These are phyloP conservation scores for Sebastes schlegelii DNA, from an alignment of 2,113 vertebrate species.

Conservation along the genomic window DNA sequence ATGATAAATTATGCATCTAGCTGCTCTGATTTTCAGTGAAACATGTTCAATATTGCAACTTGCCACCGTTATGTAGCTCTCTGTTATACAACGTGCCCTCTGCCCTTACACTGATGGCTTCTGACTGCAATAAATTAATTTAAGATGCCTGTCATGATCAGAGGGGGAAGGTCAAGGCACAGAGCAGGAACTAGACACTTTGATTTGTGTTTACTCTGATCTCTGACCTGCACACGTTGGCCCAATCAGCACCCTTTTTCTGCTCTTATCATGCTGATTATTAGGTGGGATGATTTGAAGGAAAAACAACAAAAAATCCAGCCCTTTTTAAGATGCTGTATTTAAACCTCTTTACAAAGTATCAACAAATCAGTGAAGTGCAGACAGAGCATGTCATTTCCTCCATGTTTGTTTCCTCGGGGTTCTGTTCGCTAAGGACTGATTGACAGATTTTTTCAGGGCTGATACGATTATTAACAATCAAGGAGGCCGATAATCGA, in stretches of 20 bases:
- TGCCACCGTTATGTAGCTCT: not conserved
- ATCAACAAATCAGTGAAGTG: not conserved
- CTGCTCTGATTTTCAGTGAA: constrained; percentile 1
- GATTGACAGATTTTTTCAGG: too few relatives aligned
- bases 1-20: not conserved
- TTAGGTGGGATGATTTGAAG: not conserved
- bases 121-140: constrained; percentile 1
- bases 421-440: not conserved
- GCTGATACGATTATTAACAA: too few relatives aligned
- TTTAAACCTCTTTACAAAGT: not conserved
- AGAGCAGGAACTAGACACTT: not conserved
- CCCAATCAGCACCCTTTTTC: not conserved
- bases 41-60: not conserved
- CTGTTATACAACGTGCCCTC: not conserved
- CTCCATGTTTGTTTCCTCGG: constrained; percentile 31
- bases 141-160: constrained; percentile 12
- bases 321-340: not conserved
- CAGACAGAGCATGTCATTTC: constrained; percentile 26
- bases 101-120: not conserved
- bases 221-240: constrained; percentile 8
- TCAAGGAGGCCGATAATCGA: too few relatives aligned
- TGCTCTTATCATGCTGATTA: not conserved
- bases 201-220: constrained; percentile 42
- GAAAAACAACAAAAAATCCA: not conserved
- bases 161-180: constrained; percentile 13